Evolutionary conservation across 1,140 invertebrate species (phyloP).

Genomic region (Pristionchus pacificus): DNA sequence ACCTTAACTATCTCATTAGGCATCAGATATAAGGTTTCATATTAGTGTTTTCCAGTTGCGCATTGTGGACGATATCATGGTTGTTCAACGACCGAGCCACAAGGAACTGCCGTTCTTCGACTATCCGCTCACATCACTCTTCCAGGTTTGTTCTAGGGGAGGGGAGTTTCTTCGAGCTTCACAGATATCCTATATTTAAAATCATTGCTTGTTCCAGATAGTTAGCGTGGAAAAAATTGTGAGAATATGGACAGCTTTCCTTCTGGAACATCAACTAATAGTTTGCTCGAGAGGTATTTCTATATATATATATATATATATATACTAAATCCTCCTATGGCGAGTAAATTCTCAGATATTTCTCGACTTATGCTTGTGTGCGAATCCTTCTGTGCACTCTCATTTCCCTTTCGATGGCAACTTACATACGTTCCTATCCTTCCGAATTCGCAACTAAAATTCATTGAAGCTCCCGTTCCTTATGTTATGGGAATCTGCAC

Average conservation of each 20-base stretch:
- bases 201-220: constrained; percentile 69
- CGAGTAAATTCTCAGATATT: constrained; percentile 70
- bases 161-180: neutral
- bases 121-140: constrained; percentile 71
- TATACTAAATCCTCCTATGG: constrained; percentile 58
- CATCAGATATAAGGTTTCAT: too few relatives aligned
- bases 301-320: constrained; percentile 3
- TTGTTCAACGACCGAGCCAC: constrained; percentile 56
- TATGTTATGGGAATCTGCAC: constrained; percentile 85
- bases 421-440: constrained; percentile 98
- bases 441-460: constrained; percentile 87
- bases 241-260: constrained; percentile 86
- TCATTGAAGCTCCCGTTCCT: constrained; percentile 95
- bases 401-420: constrained; percentile 94
- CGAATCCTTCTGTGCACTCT: constrained; percentile 80
- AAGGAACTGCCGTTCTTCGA: constrained; percentile 87
- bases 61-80: constrained; percentile 31
- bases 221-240: constrained; percentile 77
- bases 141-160: too few relatives aligned
- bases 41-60: too few relatives aligned
- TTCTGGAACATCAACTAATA: constrained; percentile 93
- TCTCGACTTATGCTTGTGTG: constrained; percentile 87
- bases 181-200: neutral
- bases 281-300: constrained; percentile 78
- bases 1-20: too few relatives aligned